Evolutionary conservation across 2,113 vertebrate genomes (phyloP).

Genomic region (Dicentrarchus labrax): DNA sequence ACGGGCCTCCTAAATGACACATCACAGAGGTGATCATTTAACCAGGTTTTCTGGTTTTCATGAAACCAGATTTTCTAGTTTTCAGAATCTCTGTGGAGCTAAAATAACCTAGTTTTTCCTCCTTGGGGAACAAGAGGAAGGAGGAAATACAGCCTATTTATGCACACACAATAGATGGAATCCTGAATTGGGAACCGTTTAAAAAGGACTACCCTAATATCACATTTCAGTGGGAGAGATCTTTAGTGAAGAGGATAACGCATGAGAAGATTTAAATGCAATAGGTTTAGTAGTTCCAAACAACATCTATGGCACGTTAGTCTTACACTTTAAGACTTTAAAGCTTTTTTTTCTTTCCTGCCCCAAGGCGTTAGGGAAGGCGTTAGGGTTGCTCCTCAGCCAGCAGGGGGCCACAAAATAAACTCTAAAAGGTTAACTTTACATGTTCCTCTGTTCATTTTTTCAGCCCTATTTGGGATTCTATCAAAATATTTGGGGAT

Average conservation of each 20-base stretch:
- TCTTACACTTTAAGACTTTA: no score
- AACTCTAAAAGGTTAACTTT: neutral
- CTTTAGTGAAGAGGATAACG: neutral
- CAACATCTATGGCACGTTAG: neutral
- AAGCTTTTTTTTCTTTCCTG: neutral
- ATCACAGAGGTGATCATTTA: constrained; percentile 18
- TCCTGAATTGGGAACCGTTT: neutral
- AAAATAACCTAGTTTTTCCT: constrained; percentile 44
- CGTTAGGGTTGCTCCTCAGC: neutral
- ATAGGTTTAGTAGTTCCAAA: neutral
- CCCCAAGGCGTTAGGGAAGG: neutral
- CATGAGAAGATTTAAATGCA: neutral
- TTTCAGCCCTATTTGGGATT: neutral
- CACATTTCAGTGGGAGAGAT: constrained; percentile 35
- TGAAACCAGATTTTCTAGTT: constrained; percentile 60
- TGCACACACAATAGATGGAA: constrained; percentile 36
- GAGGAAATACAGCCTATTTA: constrained; percentile 57
- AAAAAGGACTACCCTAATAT: constrained; percentile 13
- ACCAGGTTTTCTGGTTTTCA: constrained; percentile 12
- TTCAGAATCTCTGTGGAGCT: constrained; percentile 43
- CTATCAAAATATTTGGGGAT: neutral
- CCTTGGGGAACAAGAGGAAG: constrained; percentile 33
- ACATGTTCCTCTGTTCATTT: neutral
- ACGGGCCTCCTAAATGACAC: constrained; percentile 1
- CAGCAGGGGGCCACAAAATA: constrained; percentile 47